Conservation (phyloP, 2,797 vertebrate genomes). For the Scomberomorus guttatus region DNA sequence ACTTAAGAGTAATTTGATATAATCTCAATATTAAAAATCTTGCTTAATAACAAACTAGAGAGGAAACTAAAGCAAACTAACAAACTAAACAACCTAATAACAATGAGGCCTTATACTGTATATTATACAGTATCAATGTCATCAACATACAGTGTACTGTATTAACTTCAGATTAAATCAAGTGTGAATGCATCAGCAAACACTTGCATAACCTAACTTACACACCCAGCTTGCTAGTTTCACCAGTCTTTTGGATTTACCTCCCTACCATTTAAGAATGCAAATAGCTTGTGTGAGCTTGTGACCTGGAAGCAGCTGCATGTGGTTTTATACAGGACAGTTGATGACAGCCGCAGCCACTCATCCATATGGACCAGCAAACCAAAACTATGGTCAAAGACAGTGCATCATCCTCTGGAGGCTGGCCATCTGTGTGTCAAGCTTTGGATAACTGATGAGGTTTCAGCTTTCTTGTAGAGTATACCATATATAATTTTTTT, state of each 20-base stretch:
- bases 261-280: constrained; percentile 2
- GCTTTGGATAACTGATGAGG: no score
- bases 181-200: constrained; percentile 6
- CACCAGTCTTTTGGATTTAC: not conserved
- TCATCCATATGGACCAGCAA: not conserved
- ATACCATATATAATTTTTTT: no score
- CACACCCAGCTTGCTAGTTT: not conserved
- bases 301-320: constrained; percentile 10
- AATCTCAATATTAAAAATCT: no score
- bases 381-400: not conserved
- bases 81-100: no score
- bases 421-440: no score
- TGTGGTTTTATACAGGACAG: not conserved
- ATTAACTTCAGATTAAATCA: not conserved
- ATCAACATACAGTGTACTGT: not conserved
- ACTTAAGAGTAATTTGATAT: no score
- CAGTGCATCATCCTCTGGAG: no score
- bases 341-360: not conserved
- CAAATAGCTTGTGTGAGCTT: not conserved
- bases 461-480: no score
- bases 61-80: no score
- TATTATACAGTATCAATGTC: no score
- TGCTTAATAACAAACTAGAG: no score
- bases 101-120: no score
- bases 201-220: not conserved